Conservation (phyloP, 1,140 invertebrate species). For the Zaprionus gabonicus region DNA sequence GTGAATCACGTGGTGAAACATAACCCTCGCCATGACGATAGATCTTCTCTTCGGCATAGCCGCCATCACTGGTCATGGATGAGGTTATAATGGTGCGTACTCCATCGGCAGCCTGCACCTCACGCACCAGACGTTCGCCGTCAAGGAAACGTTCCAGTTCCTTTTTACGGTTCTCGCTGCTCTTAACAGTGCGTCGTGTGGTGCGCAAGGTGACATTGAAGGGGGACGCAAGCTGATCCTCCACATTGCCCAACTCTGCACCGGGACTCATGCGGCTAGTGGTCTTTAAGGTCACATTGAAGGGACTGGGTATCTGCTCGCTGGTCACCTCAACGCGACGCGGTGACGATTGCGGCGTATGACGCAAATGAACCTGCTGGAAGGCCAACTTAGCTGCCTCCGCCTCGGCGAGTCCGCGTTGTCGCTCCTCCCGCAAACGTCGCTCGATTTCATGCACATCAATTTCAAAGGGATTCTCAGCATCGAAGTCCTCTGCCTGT, state of each 20-base stretch:
- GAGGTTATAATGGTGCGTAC: slow-evolving; percentile 80
- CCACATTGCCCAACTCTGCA: slow-evolving; percentile 86
- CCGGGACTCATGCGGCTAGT: slow-evolving; percentile 70
- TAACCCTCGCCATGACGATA: slow-evolving; percentile 82
- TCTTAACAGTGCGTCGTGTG: slow-evolving; percentile 60
- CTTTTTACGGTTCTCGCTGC: slow-evolving; percentile 45
- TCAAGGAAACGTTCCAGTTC: slow-evolving; percentile 73
- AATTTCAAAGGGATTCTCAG: slow-evolving; percentile 79
- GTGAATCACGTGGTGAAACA: slow-evolving; percentile 71
- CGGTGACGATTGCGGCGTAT: slow-evolving; percentile 85
- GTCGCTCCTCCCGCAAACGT: slow-evolving; percentile 86
- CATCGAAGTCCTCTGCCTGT: slow-evolving; percentile 69
- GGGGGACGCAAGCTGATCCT: slow-evolving; percentile 86
- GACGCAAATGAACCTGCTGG: slow-evolving; percentile 86
- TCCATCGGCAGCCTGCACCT: slow-evolving; percentile 70
- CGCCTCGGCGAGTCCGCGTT: slow-evolving; percentile 84
- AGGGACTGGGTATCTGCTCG: slow-evolving; percentile 68
- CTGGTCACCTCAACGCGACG: slow-evolving; percentile 69
- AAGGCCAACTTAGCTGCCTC: slow-evolving; percentile 86
- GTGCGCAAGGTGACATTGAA: slow-evolving; percentile 82
- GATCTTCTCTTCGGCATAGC: slow-evolving; percentile 78
- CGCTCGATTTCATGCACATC: slow-evolving; percentile 88
- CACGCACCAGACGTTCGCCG: slow-evolving; percentile 67
- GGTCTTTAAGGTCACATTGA: slow-evolving; percentile 76
- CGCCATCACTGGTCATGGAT: slow-evolving; percentile 77